phyloP scores from a whole-genome alignment of 1,140 invertebrate genomes.

The Protaetia brevitarsis region DNA sequence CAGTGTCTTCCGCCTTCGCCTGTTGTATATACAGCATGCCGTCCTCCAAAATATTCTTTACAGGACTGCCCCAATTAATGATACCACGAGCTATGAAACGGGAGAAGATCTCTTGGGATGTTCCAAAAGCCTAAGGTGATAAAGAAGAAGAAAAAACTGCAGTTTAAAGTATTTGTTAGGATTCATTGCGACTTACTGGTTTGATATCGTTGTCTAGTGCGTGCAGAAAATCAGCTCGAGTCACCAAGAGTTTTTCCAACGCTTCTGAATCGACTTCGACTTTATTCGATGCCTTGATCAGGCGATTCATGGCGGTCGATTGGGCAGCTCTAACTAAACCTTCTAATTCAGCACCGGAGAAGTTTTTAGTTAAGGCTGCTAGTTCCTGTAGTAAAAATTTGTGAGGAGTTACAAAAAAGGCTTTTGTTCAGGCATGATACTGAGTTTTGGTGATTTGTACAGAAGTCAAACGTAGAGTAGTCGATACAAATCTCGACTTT shows the following conservation, averaged over 20 bases:
- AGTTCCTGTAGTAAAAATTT: conserved; percentile 62
- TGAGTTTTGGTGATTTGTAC: too few species aligned
- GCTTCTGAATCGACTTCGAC: conserved; percentile 97
- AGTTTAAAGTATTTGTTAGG: conserved; percentile 8
- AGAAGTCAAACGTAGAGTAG: too few species aligned
- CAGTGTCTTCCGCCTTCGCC: conserved; percentile 73
- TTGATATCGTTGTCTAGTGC: conserved; percentile 97
- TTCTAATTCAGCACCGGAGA: conserved; percentile 99
- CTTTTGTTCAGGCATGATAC: background rate
- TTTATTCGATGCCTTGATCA: conserved; percentile 94
- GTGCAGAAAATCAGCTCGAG: conserved; percentile 87
- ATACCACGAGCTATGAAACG: conserved; percentile 82
- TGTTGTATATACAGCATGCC: conserved; percentile 90
- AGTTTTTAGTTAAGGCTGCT: conserved; percentile 91
- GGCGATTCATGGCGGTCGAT: conserved; percentile 96
- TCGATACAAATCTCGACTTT: too few species aligned
- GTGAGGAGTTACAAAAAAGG: background rate
- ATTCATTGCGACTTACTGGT: conserved; percentile 64
- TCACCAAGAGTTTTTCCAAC: conserved; percentile 90
- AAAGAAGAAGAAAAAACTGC: conserved; percentile 14
- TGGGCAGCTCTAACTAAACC: conserved; percentile 96
- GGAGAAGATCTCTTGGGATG: conserved; percentile 79
- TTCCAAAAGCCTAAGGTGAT: conserved; percentile 78
- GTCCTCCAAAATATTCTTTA: conserved; percentile 83
- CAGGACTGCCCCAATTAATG: conserved; percentile 89